These are phyloP conservation scores for Mythimna impura DNA, from an alignment of 2,888 invertebrate genomes.

Conservation along the genomic window DNA sequence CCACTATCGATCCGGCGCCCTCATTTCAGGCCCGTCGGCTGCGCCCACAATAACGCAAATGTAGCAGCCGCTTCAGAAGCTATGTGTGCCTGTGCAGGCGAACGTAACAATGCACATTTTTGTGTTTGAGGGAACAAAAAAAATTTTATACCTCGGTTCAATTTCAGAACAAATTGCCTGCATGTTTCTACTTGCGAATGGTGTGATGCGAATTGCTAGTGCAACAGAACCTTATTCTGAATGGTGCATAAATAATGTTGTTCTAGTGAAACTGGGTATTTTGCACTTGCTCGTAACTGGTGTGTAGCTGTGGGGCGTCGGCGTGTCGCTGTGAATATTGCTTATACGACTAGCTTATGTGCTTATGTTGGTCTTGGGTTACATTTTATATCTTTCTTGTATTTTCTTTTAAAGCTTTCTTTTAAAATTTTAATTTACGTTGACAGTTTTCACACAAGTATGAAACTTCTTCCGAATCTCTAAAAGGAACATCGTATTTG, in stretches of 20 bases:
- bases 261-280: slow-evolving; percentile 46
- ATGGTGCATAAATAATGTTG: slow-evolving; percentile 48
- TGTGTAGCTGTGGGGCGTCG: slow-evolving; percentile 43
- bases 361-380: slow-evolving; percentile 19
- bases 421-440: slow-evolving; percentile 3
- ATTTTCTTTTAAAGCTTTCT: slow-evolving; percentile 23
- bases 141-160: slow-evolving; percentile 56
- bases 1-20: slow-evolving; percentile 90
- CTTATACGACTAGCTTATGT: slow-evolving; percentile 21
- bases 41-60: slow-evolving; percentile 79
- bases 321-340: slow-evolving; percentile 43
- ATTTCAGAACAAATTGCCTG: slow-evolving; percentile 54
- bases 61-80: slow-evolving; percentile 74
- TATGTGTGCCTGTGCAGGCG: slow-evolving; percentile 65
- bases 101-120: slow-evolving; percentile 66
- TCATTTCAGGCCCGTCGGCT: slow-evolving; percentile 84
- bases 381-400: slow-evolving; percentile 32
- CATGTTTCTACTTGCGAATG: slow-evolving; percentile 49
- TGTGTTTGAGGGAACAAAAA: slow-evolving; percentile 56
- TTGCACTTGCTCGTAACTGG: slow-evolving; percentile 40
- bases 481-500: slow-evolving; percentile 25
- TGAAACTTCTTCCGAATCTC: not conserved
- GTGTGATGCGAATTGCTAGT: slow-evolving; percentile 40
- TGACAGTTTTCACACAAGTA: not conserved
- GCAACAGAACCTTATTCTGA: slow-evolving; percentile 44